These are phyloP conservation scores for Maconellicoccus hirsutus DNA, from an alignment of 1,140 invertebrate genomes.

Conservation along the genomic window DNA sequence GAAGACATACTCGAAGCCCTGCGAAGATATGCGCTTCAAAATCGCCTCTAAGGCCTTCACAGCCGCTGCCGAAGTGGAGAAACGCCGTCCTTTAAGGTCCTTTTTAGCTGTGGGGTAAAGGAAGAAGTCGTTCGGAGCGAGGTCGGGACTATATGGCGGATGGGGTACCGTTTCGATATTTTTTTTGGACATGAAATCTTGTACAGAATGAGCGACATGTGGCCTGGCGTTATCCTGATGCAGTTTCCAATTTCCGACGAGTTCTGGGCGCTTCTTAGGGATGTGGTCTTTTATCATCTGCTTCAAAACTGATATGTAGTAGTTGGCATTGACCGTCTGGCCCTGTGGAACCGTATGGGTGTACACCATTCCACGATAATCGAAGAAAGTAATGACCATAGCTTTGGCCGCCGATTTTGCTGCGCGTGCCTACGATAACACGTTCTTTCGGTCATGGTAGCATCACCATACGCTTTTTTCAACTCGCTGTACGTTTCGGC, in stretches of 20 bases:
- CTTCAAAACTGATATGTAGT: slow-evolving; percentile 9
- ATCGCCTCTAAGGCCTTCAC: too few relatives aligned
- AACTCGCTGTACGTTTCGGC: too few relatives aligned
- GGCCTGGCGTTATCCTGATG: slow-evolving; percentile 23
- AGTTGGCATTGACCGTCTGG: slow-evolving; percentile 17
- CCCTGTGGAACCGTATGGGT: slow-evolving; percentile 17
- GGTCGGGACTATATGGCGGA: slow-evolving; percentile 23
- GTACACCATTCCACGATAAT: slow-evolving; percentile 19
- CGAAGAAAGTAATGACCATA: slow-evolving; percentile 24
- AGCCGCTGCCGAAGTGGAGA: too few relatives aligned
- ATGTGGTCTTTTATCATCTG: slow-evolving; percentile 22
- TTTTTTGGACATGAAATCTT: slow-evolving; percentile 13
- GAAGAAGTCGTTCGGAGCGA: background rate
- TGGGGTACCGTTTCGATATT: slow-evolving; percentile 22
- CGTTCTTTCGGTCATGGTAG: too few relatives aligned
- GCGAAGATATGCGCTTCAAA: too few relatives aligned
- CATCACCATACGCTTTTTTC: too few relatives aligned
- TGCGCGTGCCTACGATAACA: too few relatives aligned
- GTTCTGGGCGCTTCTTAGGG: slow-evolving; percentile 24
- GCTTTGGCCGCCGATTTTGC: slow-evolving; percentile 15
- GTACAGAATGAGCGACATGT: slow-evolving; percentile 2
- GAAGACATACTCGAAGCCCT: too few relatives aligned
- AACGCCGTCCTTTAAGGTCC: too few relatives aligned
- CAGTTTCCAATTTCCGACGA: slow-evolving; percentile 3
- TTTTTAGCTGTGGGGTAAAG: too few relatives aligned